phyloP scores from a whole-genome alignment of 2,797 vertebrate genomes.

The Darevskia mixta region DNA sequence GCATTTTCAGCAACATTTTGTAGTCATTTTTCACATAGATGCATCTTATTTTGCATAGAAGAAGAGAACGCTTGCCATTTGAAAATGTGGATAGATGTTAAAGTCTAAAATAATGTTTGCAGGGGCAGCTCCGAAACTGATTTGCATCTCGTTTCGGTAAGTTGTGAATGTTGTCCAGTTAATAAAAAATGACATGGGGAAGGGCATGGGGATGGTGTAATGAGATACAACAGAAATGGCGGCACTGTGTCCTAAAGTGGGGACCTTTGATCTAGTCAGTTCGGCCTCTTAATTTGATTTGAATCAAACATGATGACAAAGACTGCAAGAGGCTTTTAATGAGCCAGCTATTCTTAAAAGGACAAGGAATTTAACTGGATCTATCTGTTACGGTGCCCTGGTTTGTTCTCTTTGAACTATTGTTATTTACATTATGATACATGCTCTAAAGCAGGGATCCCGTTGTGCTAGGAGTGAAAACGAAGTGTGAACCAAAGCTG shows the following conservation, averaged over 20 bases:
- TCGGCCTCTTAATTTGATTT: slow-evolving; percentile 67
- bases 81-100: not conserved
- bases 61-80: slow-evolving; percentile 36
- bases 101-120: slow-evolving; percentile 48
- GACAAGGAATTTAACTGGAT: slow-evolving; percentile 9
- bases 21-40: slow-evolving; percentile 41
- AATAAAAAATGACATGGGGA: slow-evolving; percentile 59
- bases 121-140: slow-evolving; percentile 37
- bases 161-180: slow-evolving; percentile 55
- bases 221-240: slow-evolving; percentile 63
- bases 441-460: not conserved
- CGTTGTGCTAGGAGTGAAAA: not conserved
- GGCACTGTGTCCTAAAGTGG: slow-evolving; percentile 48
- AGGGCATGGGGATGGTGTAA: slow-evolving; percentile 48
- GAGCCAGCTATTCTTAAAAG: slow-evolving; percentile 43
- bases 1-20: slow-evolving; percentile 29
- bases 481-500: not conserved
- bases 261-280: slow-evolving; percentile 66
- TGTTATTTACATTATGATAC: slow-evolving; percentile 32
- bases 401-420: slow-evolving; percentile 34
- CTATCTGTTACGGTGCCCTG: not conserved
- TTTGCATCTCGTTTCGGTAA: slow-evolving; percentile 56
- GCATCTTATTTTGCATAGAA: slow-evolving; percentile 25
- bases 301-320: slow-evolving; percentile 61
- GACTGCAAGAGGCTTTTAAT: slow-evolving; percentile 40